Evolutionary conservation across 2,113 vertebrate species (phyloP).

Genomic region (Euleptes europaea): DNA sequence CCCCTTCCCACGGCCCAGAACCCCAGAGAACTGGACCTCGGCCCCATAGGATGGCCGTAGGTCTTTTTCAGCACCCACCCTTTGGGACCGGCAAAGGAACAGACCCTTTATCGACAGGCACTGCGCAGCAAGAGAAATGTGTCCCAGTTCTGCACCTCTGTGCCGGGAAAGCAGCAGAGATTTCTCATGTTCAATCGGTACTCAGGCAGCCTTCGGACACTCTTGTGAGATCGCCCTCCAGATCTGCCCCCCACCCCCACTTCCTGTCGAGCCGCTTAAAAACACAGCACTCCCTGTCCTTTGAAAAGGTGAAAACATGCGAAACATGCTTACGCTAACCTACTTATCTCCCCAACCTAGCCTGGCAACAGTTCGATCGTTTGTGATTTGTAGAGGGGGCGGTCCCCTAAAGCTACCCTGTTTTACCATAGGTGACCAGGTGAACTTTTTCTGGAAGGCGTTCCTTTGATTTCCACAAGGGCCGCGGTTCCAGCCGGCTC

Average conservation of each 20-base stretch:
- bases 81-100: too few relatives aligned
- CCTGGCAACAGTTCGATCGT: too few relatives aligned
- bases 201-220: too few relatives aligned
- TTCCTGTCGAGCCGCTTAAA: neutral
- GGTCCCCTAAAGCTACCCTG: neutral
- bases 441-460: neutral
- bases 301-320: neutral
- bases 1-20: neutral
- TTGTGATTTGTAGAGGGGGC: neutral
- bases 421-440: too few relatives aligned
- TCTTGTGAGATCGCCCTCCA: neutral
- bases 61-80: too few relatives aligned
- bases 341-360: too few relatives aligned
- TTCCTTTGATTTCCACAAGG: neutral
- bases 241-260: too few relatives aligned
- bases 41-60: too few relatives aligned
- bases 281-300: neutral
- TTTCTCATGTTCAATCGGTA: too few relatives aligned
- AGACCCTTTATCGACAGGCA: neutral
- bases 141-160: neutral
- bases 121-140: too few relatives aligned
- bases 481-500: neutral
- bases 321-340: neutral
- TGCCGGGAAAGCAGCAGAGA: neutral
- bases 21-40: neutral